phyloP scores from a whole-genome alignment of 2,797 vertebrate genomes.

The Nasua narica region DNA sequence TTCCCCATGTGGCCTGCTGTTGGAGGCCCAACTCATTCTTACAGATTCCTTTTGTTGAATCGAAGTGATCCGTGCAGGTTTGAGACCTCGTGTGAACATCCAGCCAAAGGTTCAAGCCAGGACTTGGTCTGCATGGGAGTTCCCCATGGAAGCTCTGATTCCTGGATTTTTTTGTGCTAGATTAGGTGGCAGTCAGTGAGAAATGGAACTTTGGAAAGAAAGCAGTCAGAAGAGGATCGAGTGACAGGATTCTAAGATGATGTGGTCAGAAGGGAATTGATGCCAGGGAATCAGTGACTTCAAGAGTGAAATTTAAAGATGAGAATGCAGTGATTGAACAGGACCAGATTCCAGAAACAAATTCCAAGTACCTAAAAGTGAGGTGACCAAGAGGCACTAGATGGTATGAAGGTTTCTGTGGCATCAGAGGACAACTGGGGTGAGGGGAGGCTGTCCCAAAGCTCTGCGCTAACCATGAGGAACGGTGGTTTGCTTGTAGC shows the following conservation, averaged over 20 bases:
- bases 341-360: background rate
- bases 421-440: background rate
- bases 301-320: background rate
- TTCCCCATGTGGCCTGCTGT: background rate
- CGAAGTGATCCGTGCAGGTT: background rate
- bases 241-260: background rate
- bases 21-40: background rate
- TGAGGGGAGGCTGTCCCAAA: fast-evolving
- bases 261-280: background rate
- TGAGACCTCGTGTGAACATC: background rate
- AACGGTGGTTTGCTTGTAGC: background rate
- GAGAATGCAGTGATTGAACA: background rate
- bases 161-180: background rate
- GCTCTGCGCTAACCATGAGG: fast-evolving
- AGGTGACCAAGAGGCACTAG: background rate
- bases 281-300: background rate
- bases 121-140: background rate
- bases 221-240: background rate
- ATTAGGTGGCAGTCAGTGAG: background rate
- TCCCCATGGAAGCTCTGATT: background rate
- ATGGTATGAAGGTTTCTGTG: background rate
- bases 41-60: background rate
- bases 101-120: background rate
- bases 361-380: background rate
- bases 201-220: background rate